These are phyloP conservation scores for Spisula solida DNA, from an alignment of 2,888 invertebrate genomes.

Conservation along the genomic window DNA sequence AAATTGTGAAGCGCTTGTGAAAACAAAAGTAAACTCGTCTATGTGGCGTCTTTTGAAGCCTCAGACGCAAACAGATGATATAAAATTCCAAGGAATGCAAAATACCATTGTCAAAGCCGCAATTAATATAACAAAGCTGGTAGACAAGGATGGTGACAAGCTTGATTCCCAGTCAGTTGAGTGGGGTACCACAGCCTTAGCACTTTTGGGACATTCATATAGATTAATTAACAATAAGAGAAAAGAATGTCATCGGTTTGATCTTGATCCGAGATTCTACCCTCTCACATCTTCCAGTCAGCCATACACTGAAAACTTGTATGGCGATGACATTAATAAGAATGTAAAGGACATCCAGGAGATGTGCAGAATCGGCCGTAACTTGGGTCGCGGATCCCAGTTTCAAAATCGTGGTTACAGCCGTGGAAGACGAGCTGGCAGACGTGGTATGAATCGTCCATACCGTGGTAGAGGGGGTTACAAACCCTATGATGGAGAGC, in stretches of 20 bases:
- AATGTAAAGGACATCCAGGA: slow-evolving; percentile 5
- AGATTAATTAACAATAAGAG: slow-evolving; percentile 37
- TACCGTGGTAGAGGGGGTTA: too few species aligned
- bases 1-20: slow-evolving; percentile 45
- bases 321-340: slow-evolving; percentile 38
- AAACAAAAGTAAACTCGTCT: slow-evolving; percentile 37
- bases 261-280: slow-evolving; percentile 28
- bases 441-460: too few species aligned
- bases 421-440: too few species aligned
- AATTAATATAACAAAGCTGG: slow-evolving; percentile 40
- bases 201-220: slow-evolving; percentile 26
- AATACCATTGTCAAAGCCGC: slow-evolving; percentile 41
- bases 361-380: background rate
- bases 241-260: slow-evolving; percentile 27
- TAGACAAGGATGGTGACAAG: slow-evolving; percentile 36
- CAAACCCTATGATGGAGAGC: too few species aligned
- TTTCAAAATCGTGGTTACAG: too few species aligned
- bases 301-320: slow-evolving; percentile 33
- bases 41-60: slow-evolving; percentile 53
- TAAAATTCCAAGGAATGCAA: slow-evolving; percentile 41
- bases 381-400: too few species aligned
- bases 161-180: slow-evolving; percentile 32
- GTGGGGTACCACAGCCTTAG: slow-evolving; percentile 22
- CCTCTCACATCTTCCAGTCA: slow-evolving; percentile 25
- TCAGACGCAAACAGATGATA: slow-evolving; percentile 44